Evolutionary conservation across 2,888 invertebrate genomes (phyloP).

Genomic region (Platycnemis pennipes): DNA sequence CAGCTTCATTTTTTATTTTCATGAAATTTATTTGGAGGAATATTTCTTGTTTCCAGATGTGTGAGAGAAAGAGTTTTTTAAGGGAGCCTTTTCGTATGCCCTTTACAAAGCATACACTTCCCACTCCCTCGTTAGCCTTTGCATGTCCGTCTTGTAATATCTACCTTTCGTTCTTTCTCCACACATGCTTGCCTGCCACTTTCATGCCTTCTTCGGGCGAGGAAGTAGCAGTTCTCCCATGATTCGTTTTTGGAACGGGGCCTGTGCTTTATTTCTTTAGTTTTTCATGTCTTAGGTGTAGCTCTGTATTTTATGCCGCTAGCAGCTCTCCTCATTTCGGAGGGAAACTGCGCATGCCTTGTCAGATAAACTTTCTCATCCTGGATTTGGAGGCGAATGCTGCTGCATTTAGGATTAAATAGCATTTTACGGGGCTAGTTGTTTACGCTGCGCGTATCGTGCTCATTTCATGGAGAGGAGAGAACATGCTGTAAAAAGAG

Average conservation of each 20-base stretch:
- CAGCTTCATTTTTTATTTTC: no score
- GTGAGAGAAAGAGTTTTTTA: not conserved
- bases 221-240: not conserved
- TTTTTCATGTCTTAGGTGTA: conserved; percentile 51
- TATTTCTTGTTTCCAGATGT: no score
- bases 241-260: conserved; percentile 31
- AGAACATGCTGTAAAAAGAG: not conserved
- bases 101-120: not conserved
- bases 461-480: conserved; percentile 23
- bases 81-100: not conserved
- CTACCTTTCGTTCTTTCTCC: not conserved
- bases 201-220: not conserved
- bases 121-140: not conserved
- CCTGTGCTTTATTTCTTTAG: conserved; percentile 47
- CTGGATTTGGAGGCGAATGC: conserved; percentile 48
- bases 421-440: conserved; percentile 44
- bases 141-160: not conserved
- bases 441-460: conserved; percentile 14
- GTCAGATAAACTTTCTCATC: conserved; percentile 41
- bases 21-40: no score
- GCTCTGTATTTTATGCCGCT: conserved; percentile 17
- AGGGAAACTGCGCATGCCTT: conserved; percentile 40
- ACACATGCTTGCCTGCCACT: not conserved
- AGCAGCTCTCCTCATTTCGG: conserved; percentile 16
- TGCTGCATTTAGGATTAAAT: conserved; percentile 39